Base-by-base conservation (phyloP, 2,888 invertebrate genomes). In the Acrocera orbiculus region DNA sequence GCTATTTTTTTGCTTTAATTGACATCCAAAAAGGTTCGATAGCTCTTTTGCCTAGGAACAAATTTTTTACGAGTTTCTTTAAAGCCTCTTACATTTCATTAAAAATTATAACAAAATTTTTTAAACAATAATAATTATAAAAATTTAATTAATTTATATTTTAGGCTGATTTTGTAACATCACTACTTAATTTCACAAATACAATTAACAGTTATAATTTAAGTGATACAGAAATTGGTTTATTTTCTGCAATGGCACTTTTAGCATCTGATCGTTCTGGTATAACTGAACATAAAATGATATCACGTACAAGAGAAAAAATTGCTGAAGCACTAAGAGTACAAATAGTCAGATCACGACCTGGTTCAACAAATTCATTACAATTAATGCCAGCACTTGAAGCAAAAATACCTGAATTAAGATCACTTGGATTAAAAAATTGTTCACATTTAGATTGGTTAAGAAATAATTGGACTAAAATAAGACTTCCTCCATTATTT, bases 401-500 rank as follows among this genome's bases (percentile, higher is more conserved):
- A 40, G 62, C 65, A 40, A 66, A 72, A 56, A 67, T 87, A 53
- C 75, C 77, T 26, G 86, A 90, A 56, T 67, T 87, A 42, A 68
- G 81, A 39, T 69, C 74, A 20, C 67, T 95, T 34, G 87, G 92
- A 20, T 66, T 68, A 27, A 77, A 81, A 44, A 92, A 93, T 62
- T 71, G 76, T 45, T 74, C 78, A 44, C 76, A 85, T 49, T 67
- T 93, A 50, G 74, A 77, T 55, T 95, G 90, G 90, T 89, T 86
- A 63, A 73, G 92, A 45, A 70, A 76, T 49, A 76, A 82, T 62
- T 92, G 90, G 90, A 71, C 73, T 38, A 74, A 76, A 48, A 68
- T 85, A 38, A 69, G 79, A 41, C 69, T 93, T 48, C 93, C 93
- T 29, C 89, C 92, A 4, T 71, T 95, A 35, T 95, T 90, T 63